Evolutionary conservation across 2,113 vertebrate genomes (phyloP), one percentile per base, ranked within the genome.

Genomic region (Percina caprodes): DNA sequence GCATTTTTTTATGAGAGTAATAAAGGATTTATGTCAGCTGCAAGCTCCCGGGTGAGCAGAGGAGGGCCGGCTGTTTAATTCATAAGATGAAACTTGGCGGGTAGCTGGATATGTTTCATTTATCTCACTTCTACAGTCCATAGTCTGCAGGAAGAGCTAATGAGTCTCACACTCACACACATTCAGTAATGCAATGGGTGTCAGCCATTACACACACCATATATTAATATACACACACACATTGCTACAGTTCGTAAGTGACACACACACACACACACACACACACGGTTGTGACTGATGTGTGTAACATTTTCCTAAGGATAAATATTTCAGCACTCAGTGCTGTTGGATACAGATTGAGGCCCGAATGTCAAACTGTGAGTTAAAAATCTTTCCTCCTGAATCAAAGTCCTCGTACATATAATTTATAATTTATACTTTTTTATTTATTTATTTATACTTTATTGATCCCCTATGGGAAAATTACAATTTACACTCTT

Each of bases 1-100:
- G 23, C 74, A 19, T 69, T 81, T 90, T 90, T 30, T 82, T 79
- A 85, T 82, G 65, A 52, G 65, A 35, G 21, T 75, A 56, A 88
- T 90, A 82, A 90, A 87, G 80, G 88, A 84, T 87, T 86, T 75
- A 90, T 86, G 69, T 66, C 61, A 21, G 71, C 83, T 74, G 73
- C 45, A 78, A 74, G 73, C 75, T 69, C 73, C 82, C 14, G 79
- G 69, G 52, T 39, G 65, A 83, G 74, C 65, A 30, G 74, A 42
- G 48, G 59, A 73, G 63, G 63, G 72, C 39, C 13, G 23, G 69
- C 82, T 87, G 71, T 81, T 87, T 88, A 79, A 88, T 91, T 88
- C 49, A 88, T 81, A 70, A 87, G 79, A 79, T 72, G 79, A 86
- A 86, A 88, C 85, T 80, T 80, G 83, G 80, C 83, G 65, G 58